These are phyloP conservation scores for Pelvicachromis taeniatus DNA, from an alignment of 2,113 vertebrate genomes.

Conservation along the genomic window DNA sequence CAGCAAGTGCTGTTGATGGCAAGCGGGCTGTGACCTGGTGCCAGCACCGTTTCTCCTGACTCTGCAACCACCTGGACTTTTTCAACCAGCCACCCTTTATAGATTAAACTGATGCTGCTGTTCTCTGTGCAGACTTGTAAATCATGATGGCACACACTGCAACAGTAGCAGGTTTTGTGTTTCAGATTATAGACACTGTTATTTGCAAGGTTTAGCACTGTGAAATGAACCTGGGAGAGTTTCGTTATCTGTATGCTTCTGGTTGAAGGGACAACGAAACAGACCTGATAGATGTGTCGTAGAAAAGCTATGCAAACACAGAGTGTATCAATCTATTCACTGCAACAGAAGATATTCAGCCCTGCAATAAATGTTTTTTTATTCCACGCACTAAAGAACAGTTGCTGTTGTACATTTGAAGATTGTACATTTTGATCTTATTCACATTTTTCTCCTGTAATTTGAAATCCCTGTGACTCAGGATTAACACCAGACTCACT, in stretches of 20 bases:
- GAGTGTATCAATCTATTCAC: background rate
- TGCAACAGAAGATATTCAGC: background rate
- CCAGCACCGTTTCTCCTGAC: slow-evolving; percentile 5
- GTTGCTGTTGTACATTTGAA: background rate
- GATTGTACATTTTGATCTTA: background rate
- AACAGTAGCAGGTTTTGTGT: slow-evolving; percentile 26
- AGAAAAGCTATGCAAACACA: background rate
- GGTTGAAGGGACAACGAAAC: background rate
- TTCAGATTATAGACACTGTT: background rate
- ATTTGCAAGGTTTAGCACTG: background rate
- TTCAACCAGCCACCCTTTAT: background rate
- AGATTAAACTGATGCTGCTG: background rate
- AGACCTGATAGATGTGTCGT: background rate
- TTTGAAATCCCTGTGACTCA: background rate
- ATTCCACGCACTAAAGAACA: too few species aligned
- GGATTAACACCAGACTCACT: slow-evolving; percentile 32
- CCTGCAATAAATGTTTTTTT: background rate
- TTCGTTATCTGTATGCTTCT: background rate
- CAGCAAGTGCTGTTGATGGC: background rate
- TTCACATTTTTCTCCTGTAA: background rate
- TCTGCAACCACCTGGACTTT: slow-evolving; percentile 29
- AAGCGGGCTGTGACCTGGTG: background rate
- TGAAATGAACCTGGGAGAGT: background rate
- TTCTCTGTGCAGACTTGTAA: background rate
- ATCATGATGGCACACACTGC: background rate